A percentile compares a stretch with the other conserved stretches of the same genome.
Conservation (phyloP, 2,113 vertebrate species). For the Corydoras sp. region DNA sequence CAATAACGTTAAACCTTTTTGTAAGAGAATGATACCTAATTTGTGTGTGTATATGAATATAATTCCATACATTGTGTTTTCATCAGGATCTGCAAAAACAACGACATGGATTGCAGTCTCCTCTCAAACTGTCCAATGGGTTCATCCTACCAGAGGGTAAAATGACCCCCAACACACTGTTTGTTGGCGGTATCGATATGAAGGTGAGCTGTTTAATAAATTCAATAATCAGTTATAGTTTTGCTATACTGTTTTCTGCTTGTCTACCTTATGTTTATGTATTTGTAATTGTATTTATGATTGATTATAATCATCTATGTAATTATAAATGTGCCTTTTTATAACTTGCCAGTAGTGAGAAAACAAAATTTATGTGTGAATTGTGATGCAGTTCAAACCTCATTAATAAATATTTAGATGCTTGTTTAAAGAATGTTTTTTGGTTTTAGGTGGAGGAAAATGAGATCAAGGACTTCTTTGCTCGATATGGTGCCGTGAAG, state of each 20-base stretch:
- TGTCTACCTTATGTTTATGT: too few species aligned
- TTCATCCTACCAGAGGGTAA: constrained; percentile 89
- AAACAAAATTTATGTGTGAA: too few species aligned
- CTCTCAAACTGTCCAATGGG: constrained; percentile 73
- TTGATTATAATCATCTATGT: too few species aligned
- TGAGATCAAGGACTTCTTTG: constrained; percentile 84
- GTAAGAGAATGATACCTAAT: too few species aligned
- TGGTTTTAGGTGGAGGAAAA: constrained; percentile 76
- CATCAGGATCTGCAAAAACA: constrained; percentile 48
- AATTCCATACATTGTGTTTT: not conserved
- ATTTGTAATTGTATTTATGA: too few species aligned
- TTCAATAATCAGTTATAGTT: too few species aligned
- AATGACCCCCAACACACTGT: constrained; percentile 89
- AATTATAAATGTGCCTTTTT: too few species aligned
- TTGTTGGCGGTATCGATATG: constrained; percentile 90
- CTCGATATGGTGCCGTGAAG: constrained; percentile 78
- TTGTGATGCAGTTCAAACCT: too few species aligned
- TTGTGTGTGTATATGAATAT: not conserved
- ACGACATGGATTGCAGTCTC: constrained; percentile 55
- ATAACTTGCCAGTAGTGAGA: too few species aligned
- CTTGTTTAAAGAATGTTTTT: not conserved
- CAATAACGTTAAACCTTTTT: not conserved
- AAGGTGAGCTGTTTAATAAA: constrained; percentile 65
- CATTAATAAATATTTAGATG: not conserved
- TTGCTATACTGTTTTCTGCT: too few species aligned